A percentile compares a stretch with the other conserved stretches of the same genome.
phyloP scores from a whole-genome alignment of 2,888 invertebrate genomes.

The Unio delphinus region DNA sequence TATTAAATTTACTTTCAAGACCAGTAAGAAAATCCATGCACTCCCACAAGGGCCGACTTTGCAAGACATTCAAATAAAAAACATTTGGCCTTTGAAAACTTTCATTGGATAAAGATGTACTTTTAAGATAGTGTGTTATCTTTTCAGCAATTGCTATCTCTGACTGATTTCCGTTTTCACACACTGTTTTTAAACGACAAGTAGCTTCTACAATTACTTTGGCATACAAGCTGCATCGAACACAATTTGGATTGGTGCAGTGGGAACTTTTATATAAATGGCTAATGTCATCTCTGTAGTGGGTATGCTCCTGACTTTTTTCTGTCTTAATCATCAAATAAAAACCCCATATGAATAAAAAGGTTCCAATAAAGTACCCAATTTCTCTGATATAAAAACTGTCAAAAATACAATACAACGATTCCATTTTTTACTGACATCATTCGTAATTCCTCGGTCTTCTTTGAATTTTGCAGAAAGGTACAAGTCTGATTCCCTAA shows the following conservation, averaged over 20 bases:
- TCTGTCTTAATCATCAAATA: too few species aligned
- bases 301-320: too few species aligned
- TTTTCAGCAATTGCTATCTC: neutral
- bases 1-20: conserved; percentile 12
- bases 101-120: neutral
- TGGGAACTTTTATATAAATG: neutral
- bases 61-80: conserved; percentile 18
- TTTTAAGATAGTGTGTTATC: neutral
- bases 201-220: conserved; percentile 4
- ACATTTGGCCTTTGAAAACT: conserved; percentile 35
- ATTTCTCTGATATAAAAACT: too few species aligned
- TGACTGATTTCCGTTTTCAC: conserved; percentile 11
- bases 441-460: too few species aligned
- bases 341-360: too few species aligned
- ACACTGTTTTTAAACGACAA: conserved; percentile 3
- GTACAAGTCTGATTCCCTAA: too few species aligned
- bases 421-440: too few species aligned
- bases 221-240: conserved; percentile 46
- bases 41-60: conserved; percentile 14
- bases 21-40: conserved; percentile 1
- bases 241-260: conserved; percentile 50
- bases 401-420: too few species aligned
- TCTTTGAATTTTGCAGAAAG: too few species aligned
- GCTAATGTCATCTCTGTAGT: too few species aligned
- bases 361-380: too few species aligned